Conservation (phyloP, 2,113 vertebrate genomes). For the Lepisosteus osseus region DNA sequence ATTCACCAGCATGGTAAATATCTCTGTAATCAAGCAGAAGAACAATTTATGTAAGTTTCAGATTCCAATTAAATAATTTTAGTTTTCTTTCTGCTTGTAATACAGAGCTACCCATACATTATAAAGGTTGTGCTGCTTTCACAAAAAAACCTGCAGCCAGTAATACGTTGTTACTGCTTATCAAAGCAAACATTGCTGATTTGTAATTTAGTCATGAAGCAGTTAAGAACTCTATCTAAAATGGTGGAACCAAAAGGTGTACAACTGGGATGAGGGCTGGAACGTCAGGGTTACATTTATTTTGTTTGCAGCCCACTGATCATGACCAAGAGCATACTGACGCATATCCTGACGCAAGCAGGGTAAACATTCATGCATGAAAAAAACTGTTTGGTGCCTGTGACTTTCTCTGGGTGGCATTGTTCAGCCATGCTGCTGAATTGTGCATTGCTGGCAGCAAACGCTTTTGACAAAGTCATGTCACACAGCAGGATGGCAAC, state of each 20-base stretch:
- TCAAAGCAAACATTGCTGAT: too few species aligned
- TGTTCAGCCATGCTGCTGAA: constrained; percentile 4
- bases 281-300: constrained; percentile 4
- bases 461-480: constrained; percentile 5
- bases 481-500: not conserved
- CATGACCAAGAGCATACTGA: not conserved
- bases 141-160: too few species aligned
- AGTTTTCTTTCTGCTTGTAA: too few species aligned
- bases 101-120: too few species aligned
- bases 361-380: constrained; percentile 1
- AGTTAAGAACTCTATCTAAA: not conserved
- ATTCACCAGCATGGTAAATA: too few species aligned
- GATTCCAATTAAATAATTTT: too few species aligned
- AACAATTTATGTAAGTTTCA: too few species aligned
- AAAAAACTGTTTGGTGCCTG: constrained; percentile 14
- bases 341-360: constrained; percentile 11
- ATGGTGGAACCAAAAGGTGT: not conserved
- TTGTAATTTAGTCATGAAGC: not conserved
- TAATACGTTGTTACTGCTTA: too few species aligned
- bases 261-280: not conserved
- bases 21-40: too few species aligned
- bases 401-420: constrained; percentile 11
- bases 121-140: too few species aligned
- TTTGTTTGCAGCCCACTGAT: not conserved
- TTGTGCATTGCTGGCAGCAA: constrained; percentile 14